These are phyloP conservation scores for Morpho deidamia DNA, from an alignment of 2,888 invertebrate genomes.

Conservation along the genomic window DNA sequence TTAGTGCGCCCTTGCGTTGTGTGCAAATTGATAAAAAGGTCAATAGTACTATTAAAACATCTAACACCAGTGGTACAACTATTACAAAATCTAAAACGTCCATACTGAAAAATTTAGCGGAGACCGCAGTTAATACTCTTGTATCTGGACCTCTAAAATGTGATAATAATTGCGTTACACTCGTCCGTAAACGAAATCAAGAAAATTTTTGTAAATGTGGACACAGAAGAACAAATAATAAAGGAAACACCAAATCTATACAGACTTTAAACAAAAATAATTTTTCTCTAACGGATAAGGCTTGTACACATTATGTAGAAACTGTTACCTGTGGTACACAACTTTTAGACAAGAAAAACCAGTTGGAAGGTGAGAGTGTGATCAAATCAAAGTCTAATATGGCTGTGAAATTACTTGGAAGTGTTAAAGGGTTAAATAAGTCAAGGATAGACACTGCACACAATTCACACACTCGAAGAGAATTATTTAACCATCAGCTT, in stretches of 20 bases:
- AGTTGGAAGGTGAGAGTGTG: conserved; percentile 8
- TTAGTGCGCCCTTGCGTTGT: conserved; percentile 29
- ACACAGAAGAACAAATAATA: conserved; percentile 22
- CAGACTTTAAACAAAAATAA: conserved; percentile 34
- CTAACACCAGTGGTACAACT: conserved; percentile 22
- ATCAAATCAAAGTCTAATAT: conserved; percentile 7
- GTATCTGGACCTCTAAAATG: conserved; percentile 40
- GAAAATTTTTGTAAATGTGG: conserved; percentile 35
- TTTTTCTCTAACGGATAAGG: conserved; percentile 38
- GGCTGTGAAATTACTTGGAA: conserved; percentile 6
- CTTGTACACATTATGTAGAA: conserved; percentile 31
- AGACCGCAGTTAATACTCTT: conserved; percentile 41
- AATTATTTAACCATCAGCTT: not conserved
- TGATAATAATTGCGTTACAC: conserved; percentile 45
- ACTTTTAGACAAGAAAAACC: conserved; percentile 18
- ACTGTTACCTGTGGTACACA: conserved; percentile 25
- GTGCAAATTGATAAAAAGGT: conserved; percentile 39
- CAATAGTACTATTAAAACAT: conserved; percentile 33
- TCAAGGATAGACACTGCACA: not conserved
- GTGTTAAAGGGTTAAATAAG: not conserved
- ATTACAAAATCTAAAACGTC: conserved; percentile 36
- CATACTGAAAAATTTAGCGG: conserved; percentile 31
- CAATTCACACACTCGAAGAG: not conserved
- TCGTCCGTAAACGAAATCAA: conserved; percentile 38
- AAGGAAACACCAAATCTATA: conserved; percentile 33